Base-by-base conservation (phyloP, 2,797 vertebrate genomes). In the Gymnodraco acuticeps region DNA sequence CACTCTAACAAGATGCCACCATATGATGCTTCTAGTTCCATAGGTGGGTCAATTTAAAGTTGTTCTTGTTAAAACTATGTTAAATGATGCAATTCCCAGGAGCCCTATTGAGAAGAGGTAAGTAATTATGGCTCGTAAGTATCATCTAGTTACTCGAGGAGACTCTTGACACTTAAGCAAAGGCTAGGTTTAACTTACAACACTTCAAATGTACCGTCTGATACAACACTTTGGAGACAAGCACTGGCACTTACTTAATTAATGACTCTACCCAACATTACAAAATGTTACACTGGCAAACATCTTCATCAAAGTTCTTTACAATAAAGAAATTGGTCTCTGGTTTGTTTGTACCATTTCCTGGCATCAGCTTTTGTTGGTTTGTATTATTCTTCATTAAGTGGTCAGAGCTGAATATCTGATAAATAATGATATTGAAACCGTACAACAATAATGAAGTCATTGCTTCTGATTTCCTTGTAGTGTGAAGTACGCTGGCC, bases 31-130 rank as follows among this genome's bases (percentile, higher is more conserved):
- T 68, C 52, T 48, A 52, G 56, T 61, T 60, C 73, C 17, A 52
- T 63, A 59, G 11, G 31, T 38, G 64, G 53, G 66, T 42, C 15
- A 23, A 52, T 77, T 60, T 38, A 23, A 73, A 70, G 71, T n/a
- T n/a, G n/a, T n/a, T n/a, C n/a, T 56, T 41, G 23, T 16, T 23
- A 59, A 52, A 9, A 43, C 31, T 12, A 17, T 16, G 19, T 31
- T 31, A 52, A 52, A 54, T 45, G 27, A 73, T 6, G 23, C 8
- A 66, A 50, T 10, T 13, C 59, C 41, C 27, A 38, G 31, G 13
- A 52, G 46, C 19, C 12, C 4, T 3, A 27, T 43, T 55, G 60
- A 50, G 45, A 14, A 68, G 38, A 70, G 70, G 31, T 31, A 19
- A 58, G 11, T 58, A 10, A 47, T 70, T 64, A 52, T 19, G 56